Evolutionary conservation across 1,140 invertebrate species (phyloP), one percentile per base, ranked within the genome.

Genomic region (Papilio polyxenes): DNA sequence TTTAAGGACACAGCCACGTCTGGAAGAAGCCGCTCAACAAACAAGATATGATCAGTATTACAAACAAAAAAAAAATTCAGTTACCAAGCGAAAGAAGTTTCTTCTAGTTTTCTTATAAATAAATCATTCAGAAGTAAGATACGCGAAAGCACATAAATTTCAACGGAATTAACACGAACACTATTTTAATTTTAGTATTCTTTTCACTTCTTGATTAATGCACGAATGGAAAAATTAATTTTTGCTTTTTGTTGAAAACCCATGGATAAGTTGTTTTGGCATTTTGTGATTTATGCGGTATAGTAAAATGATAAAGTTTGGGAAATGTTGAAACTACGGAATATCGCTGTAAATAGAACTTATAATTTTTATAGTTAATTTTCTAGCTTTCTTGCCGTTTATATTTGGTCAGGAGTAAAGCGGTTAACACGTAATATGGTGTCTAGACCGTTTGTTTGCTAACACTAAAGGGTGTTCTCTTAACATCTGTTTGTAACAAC

Each of bases 211-310:
- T 69, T 69, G 65, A 69, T 69, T 69, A 69, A 69, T 69, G 65
- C 65, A 69, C 23, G 62, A 65, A 31, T 0, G 8, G 23, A 65
- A 65, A 31, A 65, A 31, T 31, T 31, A 10, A 31, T 20, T 20
- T 75, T n/a, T n/a, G 74, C 44, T 76, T 76, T 76, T 51, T 20
- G 20, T 23, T 76, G 23, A 6, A 23, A 20, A 7, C 31, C 62
- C n/a, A 48, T 15, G 13, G 72, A n/a, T 76, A 76, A 76, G 48
- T 23, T 76, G 75, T 76, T 76, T 76, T 76, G 75, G 20, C 75
- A 51, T 76, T 76, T 23, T 15, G 49, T 76, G 75, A 51, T 76
- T 76, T 76, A 51, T 23, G 15, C 44, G 20, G 20, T 51, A 56
- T 56, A 56, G 4, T 17, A 13, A 13, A 56, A 17, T 56, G 6